These are phyloP conservation scores for Pollenia griseotomentosa DNA, from an alignment of 2,888 invertebrate genomes.

Conservation along the genomic window DNA sequence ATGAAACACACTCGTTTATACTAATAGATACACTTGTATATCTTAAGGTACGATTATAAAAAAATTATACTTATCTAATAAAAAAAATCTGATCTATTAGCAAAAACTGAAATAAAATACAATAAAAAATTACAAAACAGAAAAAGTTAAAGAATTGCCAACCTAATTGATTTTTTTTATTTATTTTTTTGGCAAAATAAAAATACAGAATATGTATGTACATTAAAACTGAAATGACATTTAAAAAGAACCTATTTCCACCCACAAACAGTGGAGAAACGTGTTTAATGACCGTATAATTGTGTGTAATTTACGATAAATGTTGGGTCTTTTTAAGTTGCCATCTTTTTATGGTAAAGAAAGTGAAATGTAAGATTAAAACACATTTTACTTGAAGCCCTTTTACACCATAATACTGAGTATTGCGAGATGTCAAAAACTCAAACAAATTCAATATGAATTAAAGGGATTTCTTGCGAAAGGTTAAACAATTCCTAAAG, in stretches of 20 bases:
- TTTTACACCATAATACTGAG: too few species aligned
- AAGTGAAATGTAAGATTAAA: background rate
- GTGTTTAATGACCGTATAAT: conserved; percentile 61
- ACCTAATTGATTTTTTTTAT: background rate
- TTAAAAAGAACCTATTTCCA: background rate
- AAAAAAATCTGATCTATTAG: background rate
- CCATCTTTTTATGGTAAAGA: background rate
- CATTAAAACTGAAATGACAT: conserved; percentile 5
- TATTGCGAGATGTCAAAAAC: too few species aligned
- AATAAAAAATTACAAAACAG: background rate
- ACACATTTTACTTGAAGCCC: conserved; percentile 4
- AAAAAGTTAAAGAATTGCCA: background rate
- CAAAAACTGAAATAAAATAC: background rate
- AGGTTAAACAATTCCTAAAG: too few species aligned
- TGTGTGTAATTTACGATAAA: conserved; percentile 59
- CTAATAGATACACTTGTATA: background rate
- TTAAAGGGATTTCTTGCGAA: too few species aligned
- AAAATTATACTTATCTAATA: background rate
- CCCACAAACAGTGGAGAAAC: background rate
- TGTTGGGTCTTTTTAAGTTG: background rate
- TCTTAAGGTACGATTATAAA: background rate
- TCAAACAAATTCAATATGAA: too few species aligned
- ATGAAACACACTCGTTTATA: background rate
- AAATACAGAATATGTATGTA: background rate
- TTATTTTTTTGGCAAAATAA: background rate